Base-by-base conservation (phyloP, 1,140 invertebrate species). In the Cotesia glomerata region DNA sequence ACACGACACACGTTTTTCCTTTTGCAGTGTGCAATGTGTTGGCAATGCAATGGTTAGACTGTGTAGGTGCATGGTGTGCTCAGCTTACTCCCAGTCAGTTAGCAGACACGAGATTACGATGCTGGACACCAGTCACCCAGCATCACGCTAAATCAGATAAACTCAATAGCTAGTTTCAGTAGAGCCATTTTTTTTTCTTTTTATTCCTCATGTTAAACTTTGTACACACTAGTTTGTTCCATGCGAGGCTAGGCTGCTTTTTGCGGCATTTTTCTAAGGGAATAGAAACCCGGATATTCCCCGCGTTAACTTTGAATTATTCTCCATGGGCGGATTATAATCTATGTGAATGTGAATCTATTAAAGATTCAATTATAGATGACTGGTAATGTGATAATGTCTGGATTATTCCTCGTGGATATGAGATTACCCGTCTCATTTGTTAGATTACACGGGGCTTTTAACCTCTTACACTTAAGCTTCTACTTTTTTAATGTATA, bases 361-460 rank as follows among this genome's bases (percentile, higher is more conserved):
- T 45, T 49, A 16, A 67, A 67, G 65, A 67, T 67, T 67, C 65
- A 67, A 67, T 67, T 67, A 67, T 67, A 67, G 65, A 67, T 67
- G 49, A 35, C 26, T 32, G 49, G 16, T 32, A 56, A 67, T 51
- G 39, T 39, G 63, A 65, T 65, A 65, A 65, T 36, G 39, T 65
- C 63, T 51, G 63, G 63, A 65, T 65, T 65, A 65, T 65, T 65
- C 51, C 63, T 65, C 63, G 51, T 65, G n/a, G 45, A 54, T n/a
- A 54, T 54, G 39, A 64, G 34, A 64, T 64, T 64, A 45, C 36
- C 39, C 45, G n/a, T 65, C 36, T 65, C 39, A 65, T 65, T 35
- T 65, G n/a, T 14, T 8, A 51, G 35, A n/a, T 14, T 16, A 35
- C n/a, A 26, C 8, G 39, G 11, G 5, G 35, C 35, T 35, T 34